Conservation (phyloP, 1,140 invertebrate genomes). For the Prorops nasuta region DNA sequence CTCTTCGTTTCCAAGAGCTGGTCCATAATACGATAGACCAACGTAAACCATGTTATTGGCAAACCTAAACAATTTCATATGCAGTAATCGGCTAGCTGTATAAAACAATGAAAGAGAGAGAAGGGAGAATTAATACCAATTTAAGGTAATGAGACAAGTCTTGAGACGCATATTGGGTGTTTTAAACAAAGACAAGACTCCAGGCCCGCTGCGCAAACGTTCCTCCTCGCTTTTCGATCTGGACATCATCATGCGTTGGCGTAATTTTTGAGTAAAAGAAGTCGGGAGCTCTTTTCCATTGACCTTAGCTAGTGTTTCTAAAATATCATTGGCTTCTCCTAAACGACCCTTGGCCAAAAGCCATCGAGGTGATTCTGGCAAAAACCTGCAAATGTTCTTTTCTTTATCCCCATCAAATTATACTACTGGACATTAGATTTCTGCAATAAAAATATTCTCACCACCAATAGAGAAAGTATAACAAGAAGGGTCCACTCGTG, state of each 20-base stretch:
- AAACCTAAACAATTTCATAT: constrained; percentile 53
- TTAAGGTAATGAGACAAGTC: constrained; percentile 61
- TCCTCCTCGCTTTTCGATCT: constrained; percentile 64
- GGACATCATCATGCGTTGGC: constrained; percentile 69
- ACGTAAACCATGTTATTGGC: constrained; percentile 80
- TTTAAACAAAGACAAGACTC: constrained; percentile 70
- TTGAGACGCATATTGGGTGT: constrained; percentile 84
- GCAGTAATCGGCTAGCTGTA: constrained; percentile 1
- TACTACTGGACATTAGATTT: too few species aligned
- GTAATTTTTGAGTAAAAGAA: constrained; percentile 70
- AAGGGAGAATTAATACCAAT: too few species aligned
- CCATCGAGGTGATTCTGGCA: constrained; percentile 86
- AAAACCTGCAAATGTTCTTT: constrained; percentile 55
- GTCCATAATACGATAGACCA: constrained; percentile 83
- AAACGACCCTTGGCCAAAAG: constrained; percentile 75
- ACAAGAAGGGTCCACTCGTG: constrained; percentile 79
- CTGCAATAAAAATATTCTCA: constrained; percentile 34
- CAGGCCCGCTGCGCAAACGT: constrained; percentile 61
- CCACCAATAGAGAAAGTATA: constrained; percentile 84
- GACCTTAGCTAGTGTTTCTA: constrained; percentile 72
- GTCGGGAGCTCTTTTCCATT: constrained; percentile 75
- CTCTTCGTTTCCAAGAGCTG: constrained; percentile 77
- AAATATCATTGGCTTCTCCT: constrained; percentile 74
- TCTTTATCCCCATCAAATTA: too few species aligned
- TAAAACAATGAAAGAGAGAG: too few species aligned